A percentile compares a stretch with the other conserved stretches of the same genome.
Evolutionary conservation across 1,140 invertebrate genomes (phyloP).

Genomic region (Drosophila sturtevanti): DNA sequence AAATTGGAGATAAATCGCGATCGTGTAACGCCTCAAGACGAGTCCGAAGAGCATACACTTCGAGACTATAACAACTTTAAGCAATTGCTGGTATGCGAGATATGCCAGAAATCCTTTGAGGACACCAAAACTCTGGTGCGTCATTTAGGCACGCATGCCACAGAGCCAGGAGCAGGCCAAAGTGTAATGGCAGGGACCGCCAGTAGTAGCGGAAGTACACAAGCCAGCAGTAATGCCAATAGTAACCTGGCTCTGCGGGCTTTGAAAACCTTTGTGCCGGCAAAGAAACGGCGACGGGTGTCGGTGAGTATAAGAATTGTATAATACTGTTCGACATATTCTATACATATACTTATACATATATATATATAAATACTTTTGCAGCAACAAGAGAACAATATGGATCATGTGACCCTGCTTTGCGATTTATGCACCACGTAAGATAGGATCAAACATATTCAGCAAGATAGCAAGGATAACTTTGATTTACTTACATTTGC

Average conservation of each 20-base stretch:
- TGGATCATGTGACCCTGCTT: slow-evolving; percentile 77
- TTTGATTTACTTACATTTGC: background rate
- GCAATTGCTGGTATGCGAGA: slow-evolving; percentile 89
- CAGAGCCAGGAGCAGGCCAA: slow-evolving; percentile 68
- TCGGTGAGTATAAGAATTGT: slow-evolving; percentile 73
- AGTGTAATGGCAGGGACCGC: slow-evolving; percentile 26
- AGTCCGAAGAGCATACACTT: slow-evolving; percentile 64
- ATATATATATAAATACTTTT: background rate
- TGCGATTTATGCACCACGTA: slow-evolving; percentile 92
- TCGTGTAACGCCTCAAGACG: slow-evolving; percentile 41
- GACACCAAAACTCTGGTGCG: slow-evolving; percentile 91
- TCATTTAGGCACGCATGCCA: slow-evolving; percentile 88
- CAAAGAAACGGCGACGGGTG: slow-evolving; percentile 84
- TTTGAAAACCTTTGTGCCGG: slow-evolving; percentile 84
- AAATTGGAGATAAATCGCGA: slow-evolving; percentile 65
- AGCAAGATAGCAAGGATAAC: background rate
- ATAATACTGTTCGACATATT: slow-evolving; percentile 6
- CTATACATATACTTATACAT: background rate
- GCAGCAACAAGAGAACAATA: slow-evolving; percentile 80
- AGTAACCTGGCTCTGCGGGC: slow-evolving; percentile 77
- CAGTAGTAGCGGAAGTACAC: slow-evolving; percentile 47
- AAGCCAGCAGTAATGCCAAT: slow-evolving; percentile 33
- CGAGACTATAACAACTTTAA: slow-evolving; percentile 74
- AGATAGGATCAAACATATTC: background rate
- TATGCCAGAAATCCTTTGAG: slow-evolving; percentile 92